phyloP scores from a whole-genome alignment of 1,140 invertebrate genomes.

The Drosophila hydei region DNA sequence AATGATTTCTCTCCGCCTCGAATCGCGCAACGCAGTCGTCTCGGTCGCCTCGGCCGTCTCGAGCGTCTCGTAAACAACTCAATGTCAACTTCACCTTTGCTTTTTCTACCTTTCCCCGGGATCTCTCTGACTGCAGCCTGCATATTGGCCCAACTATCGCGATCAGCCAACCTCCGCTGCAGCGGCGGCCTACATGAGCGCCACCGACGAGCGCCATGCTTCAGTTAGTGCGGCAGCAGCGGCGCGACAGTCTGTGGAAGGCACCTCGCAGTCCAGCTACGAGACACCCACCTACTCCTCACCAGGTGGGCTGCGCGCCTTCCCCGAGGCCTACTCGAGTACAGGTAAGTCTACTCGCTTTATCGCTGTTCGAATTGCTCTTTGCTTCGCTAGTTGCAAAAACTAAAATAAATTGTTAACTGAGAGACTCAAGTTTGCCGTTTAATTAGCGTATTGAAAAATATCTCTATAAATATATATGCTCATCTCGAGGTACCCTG shows the following conservation, averaged over 20 bases:
- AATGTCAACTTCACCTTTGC: constrained; percentile 37
- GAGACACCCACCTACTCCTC: constrained; percentile 83
- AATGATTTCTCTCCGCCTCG: constrained; percentile 3
- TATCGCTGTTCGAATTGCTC: constrained; percentile 20
- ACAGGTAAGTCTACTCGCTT: constrained; percentile 67
- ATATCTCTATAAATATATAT: constrained; percentile 63
- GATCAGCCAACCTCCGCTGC: constrained; percentile 75
- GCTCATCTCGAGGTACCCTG: constrained; percentile 34
- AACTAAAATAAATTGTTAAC: constrained; percentile 38
- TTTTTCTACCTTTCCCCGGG: background rate
- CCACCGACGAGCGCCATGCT: constrained; percentile 80
- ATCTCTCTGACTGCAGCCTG: constrained; percentile 2
- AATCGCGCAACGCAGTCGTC: constrained; percentile 7
- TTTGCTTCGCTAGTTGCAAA: constrained; percentile 1
- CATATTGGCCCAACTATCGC: constrained; percentile 82
- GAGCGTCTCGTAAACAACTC: constrained; percentile 55
- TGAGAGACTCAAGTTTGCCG: constrained; percentile 60
- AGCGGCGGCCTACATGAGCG: constrained; percentile 79
- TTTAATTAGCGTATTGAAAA: constrained; percentile 74
- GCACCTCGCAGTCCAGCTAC: constrained; percentile 82
- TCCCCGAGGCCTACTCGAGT: constrained; percentile 82
- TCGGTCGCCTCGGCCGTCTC: constrained; percentile 22
- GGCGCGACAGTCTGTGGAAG: constrained; percentile 82
- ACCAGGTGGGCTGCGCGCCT: constrained; percentile 76
- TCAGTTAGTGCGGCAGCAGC: constrained; percentile 68